These are phyloP conservation scores for Coregonus ussuriensis DNA, from an alignment of 2,797 vertebrate species.

Conservation along the genomic window DNA sequence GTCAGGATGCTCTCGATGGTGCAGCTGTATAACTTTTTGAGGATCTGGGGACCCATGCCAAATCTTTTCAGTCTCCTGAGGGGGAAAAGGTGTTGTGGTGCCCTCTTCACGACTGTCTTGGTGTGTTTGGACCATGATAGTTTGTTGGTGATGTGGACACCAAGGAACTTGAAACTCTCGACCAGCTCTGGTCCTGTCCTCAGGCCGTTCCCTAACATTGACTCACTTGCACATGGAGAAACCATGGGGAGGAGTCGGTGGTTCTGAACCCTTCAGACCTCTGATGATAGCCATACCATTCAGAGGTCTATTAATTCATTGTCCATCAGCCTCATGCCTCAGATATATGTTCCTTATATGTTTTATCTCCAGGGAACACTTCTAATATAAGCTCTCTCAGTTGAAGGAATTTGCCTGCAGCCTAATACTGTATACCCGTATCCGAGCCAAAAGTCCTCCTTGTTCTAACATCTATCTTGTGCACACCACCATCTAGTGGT, in stretches of 20 bases:
- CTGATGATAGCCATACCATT: not conserved
- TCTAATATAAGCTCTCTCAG: not conserved
- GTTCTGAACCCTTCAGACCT: not conserved
- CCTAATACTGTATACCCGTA: too few relatives aligned
- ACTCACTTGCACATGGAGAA: not conserved
- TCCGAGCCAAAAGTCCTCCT: too few relatives aligned
- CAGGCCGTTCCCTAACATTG: not conserved
- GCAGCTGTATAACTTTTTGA: too few relatives aligned
- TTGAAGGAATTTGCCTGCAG: not conserved
- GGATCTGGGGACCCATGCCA: too few relatives aligned
- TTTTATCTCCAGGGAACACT: not conserved
- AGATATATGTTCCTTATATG: not conserved
- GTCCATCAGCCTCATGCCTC: not conserved
- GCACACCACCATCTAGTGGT: constrained; percentile 64
- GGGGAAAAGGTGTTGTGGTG: too few relatives aligned
- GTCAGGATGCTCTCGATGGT: too few relatives aligned
- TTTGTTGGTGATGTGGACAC: too few relatives aligned
- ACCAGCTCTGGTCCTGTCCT: not conserved
- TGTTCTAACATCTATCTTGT: not conserved
- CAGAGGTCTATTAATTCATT: not conserved
- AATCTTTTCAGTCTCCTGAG: too few relatives aligned
- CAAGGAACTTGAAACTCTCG: too few relatives aligned
- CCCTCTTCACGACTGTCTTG: too few relatives aligned
- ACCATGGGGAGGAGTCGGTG: not conserved
- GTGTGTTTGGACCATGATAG: too few relatives aligned